phyloP scores from a whole-genome alignment of 1,140 invertebrate species.

The Lasioglossum albipes region DNA sequence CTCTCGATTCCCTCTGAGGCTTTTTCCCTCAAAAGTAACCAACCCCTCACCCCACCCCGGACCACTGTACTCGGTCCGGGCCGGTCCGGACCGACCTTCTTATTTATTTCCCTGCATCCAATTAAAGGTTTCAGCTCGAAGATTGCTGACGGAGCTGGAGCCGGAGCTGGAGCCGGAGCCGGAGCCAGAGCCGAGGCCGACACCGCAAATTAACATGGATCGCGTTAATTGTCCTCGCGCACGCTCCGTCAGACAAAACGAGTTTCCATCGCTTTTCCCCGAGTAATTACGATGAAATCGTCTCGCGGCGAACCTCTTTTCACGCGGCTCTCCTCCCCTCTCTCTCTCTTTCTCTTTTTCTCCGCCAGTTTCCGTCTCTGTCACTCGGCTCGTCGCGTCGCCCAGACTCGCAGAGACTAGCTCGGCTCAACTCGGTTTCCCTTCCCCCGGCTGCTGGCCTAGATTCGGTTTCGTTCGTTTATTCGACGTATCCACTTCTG shows the following conservation, averaged over 20 bases:
- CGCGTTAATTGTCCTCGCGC: conserved; percentile 31
- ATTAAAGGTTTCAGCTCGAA: conserved; percentile 27
- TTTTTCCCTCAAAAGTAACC: conserved; percentile 24
- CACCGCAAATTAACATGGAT: conserved; percentile 41
- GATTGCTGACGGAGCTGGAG: neutral
- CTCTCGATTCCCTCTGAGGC: conserved; percentile 42
- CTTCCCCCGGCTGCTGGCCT: conserved; percentile 1
- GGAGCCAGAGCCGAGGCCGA: neutral
- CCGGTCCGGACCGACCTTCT: conserved; percentile 21
- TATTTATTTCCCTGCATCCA: conserved; percentile 42
- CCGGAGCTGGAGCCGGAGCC: too few relatives aligned
- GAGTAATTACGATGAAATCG: conserved; percentile 34
- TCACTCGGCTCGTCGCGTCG: neutral
- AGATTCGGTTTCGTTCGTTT: conserved; percentile 50
- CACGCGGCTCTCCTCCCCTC: neutral
- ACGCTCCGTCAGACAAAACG: conserved; percentile 20
- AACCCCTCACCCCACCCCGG: neutral
- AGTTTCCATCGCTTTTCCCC: neutral
- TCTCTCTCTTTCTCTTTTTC: too few relatives aligned
- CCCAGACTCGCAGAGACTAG: neutral
- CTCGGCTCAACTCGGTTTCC: neutral
- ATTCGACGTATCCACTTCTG: conserved; percentile 38
- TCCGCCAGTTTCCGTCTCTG: too few relatives aligned
- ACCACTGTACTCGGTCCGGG: neutral
- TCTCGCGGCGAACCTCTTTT: conserved; percentile 21